Evolutionary conservation across 1,140 invertebrate genomes (phyloP).

Genomic region (Vanessa atalanta): DNA sequence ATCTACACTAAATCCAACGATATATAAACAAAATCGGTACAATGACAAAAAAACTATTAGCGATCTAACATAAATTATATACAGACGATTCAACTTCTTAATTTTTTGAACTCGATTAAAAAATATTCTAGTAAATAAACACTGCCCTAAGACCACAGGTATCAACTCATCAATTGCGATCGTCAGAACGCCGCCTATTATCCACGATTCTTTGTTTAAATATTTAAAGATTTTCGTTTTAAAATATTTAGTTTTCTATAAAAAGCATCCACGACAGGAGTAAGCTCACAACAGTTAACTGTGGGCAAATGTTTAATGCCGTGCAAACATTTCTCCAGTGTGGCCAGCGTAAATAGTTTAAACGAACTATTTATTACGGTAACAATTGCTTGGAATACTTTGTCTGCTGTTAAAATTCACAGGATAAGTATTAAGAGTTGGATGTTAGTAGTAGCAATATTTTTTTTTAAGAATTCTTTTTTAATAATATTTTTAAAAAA

Average conservation of each 20-base stretch:
- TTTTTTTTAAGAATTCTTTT: too few species aligned
- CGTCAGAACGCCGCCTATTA: too few species aligned
- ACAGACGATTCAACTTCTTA: too few species aligned
- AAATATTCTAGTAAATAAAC: too few species aligned
- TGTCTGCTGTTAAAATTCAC: slow-evolving; percentile 11
- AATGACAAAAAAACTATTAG: too few species aligned
- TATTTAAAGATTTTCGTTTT: background rate
- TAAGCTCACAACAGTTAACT: slow-evolving; percentile 7
- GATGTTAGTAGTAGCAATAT: background rate
- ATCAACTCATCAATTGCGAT: too few species aligned
- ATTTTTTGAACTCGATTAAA: too few species aligned
- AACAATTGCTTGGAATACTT: slow-evolving; percentile 20
- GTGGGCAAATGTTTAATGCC: slow-evolving; percentile 27
- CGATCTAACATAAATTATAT: too few species aligned
- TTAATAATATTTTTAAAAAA: too few species aligned
- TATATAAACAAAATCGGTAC: too few species aligned
- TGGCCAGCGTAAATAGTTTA: slow-evolving; percentile 20
- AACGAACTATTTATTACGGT: slow-evolving; percentile 21
- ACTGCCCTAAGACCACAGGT: too few species aligned
- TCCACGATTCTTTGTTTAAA: background rate
- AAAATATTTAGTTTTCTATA: slow-evolving; percentile 2
- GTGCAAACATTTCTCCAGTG: slow-evolving; percentile 16
- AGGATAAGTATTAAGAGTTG: background rate
- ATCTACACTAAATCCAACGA: too few species aligned
- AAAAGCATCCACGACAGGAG: background rate